phyloP scores from a whole-genome alignment of 2,888 invertebrate genomes.

The Drosophila emarginata region DNA sequence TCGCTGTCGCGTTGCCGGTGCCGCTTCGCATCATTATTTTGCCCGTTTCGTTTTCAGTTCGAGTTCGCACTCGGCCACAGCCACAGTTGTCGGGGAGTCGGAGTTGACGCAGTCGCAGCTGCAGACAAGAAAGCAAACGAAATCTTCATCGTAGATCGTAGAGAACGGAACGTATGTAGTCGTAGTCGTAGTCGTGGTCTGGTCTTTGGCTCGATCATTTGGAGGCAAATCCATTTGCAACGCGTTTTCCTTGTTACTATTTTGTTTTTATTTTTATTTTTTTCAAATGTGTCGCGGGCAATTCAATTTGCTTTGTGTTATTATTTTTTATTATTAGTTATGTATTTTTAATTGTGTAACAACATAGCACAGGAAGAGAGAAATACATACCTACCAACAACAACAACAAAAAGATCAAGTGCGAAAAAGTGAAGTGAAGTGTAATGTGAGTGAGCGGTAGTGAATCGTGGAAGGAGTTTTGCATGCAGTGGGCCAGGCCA shows the following conservation, averaged over 20 bases:
- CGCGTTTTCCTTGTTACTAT: conserved; percentile 5
- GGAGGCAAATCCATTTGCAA: conserved; percentile 5
- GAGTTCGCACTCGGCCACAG: conserved; percentile 44
- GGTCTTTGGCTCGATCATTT: conserved; percentile 8
- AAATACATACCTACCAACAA: neutral
- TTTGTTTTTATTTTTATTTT: no score
- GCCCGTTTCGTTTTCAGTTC: conserved; percentile 35
- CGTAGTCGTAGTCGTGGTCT: conserved; percentile 3
- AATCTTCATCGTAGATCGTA: conserved; percentile 5
- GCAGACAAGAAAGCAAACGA: conserved; percentile 10
- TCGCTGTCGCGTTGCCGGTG: neutral
- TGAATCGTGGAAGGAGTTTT: conserved; percentile 24
- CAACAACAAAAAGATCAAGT: conserved; percentile 18
- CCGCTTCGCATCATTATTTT: conserved; percentile 18
- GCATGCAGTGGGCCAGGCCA: conserved; percentile 18
- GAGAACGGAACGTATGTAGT: conserved; percentile 12
- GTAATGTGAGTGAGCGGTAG: conserved; percentile 31
- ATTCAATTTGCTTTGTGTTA: conserved; percentile 43
- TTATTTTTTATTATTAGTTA: conserved; percentile 30
- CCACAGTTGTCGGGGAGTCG: conserved; percentile 29
- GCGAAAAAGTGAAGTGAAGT: conserved; percentile 48
- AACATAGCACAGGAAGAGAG: conserved; percentile 26
- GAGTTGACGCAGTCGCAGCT: conserved; percentile 11
- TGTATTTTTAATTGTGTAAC: conserved; percentile 54
- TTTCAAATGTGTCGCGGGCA: conserved; percentile 39